Base-by-base conservation (phyloP, 37 sponge, comb jelly and placozoan species). In the Cliona cf. orientalis region DNA sequence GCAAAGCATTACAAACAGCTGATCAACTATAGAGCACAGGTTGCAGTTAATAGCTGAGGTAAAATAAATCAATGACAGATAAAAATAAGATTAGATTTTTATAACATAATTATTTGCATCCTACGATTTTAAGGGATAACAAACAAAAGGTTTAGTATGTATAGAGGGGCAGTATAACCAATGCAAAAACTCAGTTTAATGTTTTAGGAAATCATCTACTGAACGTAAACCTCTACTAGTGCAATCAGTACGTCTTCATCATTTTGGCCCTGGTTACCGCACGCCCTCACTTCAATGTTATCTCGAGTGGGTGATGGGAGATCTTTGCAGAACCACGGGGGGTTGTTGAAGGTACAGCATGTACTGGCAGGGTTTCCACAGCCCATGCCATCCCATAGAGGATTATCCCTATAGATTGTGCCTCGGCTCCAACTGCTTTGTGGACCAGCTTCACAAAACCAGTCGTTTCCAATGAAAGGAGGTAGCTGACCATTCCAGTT, bases 241-340 rank as follows among this genome's bases (percentile, higher is more conserved):
- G 19, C 58, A 17, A 57, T 57, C 9, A 36, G 40, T 23, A 57
- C 38, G 58, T 75, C 58, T 39, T 75, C 75, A 75, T 57, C 38
- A 0, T 55, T 75, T 0, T 37, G 17, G 9, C 4, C 28, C 26
- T 63, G 49, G 53, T 80, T 57, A 55, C 55, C 80, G 41, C 80
- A 80, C 37, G 49, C 17, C 6, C 69, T 35, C 1, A 68, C 39
- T 25, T 68, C 70, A 5, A 80, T 49, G 46, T 68, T 37, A 22
- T 80, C 80, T 46, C 39, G 49, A n/a, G 58, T 68, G 2, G 53
- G 35, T 4, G 1, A 19, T 23, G 70, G 70, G 6, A 80, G 80
- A 11, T 42, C 37, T 40, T 43, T 80, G 37, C 68, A 69, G 21
- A 80, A 80, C 80, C 80, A 80, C 19, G 80, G 80, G 19, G 69